Evolutionary conservation across 2,113 vertebrate genomes (phyloP).

Genomic region (Gambusia affinis): DNA sequence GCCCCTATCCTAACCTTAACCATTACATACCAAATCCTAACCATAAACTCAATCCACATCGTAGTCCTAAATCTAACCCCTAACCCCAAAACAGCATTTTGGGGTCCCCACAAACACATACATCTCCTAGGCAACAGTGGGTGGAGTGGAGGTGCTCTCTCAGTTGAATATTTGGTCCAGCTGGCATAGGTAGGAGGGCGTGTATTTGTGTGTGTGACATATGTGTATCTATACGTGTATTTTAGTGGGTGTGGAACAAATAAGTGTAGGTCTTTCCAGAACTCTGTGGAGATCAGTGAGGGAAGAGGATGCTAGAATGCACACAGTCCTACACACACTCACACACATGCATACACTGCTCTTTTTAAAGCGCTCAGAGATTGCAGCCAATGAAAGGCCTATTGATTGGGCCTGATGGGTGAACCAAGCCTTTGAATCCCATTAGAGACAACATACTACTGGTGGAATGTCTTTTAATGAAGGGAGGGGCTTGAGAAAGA

Average conservation of each 20-base stretch:
- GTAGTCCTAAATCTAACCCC: too few relatives aligned
- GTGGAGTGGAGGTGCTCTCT: conserved; percentile 62
- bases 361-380: conserved; percentile 82
- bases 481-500: conserved; percentile 4
- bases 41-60: too few relatives aligned
- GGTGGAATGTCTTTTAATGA: conserved; percentile 32
- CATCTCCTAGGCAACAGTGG: conserved; percentile 66
- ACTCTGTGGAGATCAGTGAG: conserved; percentile 78
- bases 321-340: conserved; percentile 13
- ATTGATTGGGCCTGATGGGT: conserved; percentile 83
- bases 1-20: too few relatives aligned
- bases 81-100: too few relatives aligned
- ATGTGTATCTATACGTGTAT: conserved; percentile 46
- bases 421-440: conserved; percentile 81
- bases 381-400: conserved; percentile 82
- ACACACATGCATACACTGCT: conserved; percentile 46
- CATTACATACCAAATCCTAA: too few relatives aligned
- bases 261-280: conserved; percentile 76
- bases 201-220: conserved; percentile 31
- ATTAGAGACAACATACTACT: conserved; percentile 74
- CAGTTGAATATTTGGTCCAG: conserved; percentile 79
- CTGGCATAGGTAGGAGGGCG: conserved; percentile 47
- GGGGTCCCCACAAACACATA: conserved; percentile 20
- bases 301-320: conserved; percentile 57
- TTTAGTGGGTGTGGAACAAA: conserved; percentile 55